These are phyloP conservation scores for Pseudomyrmex sp. DNA, from an alignment of 1,140 invertebrate species.

Conservation along the genomic window DNA sequence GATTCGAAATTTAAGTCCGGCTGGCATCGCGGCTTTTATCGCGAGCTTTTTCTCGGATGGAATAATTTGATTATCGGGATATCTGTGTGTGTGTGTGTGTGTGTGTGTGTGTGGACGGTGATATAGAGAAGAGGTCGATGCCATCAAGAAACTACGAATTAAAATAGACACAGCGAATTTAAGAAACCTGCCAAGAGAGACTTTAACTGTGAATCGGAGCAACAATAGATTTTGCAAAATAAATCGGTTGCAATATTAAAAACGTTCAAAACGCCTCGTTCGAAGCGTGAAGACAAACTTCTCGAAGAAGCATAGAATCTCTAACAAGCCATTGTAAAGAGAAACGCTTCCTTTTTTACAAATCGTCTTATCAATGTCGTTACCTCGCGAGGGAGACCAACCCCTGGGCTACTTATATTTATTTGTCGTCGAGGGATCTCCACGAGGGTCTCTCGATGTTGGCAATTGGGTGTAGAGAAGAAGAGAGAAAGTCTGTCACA, in stretches of 20 bases:
- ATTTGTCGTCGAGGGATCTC: slow-evolving; percentile 74
- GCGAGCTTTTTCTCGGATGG: slow-evolving; percentile 17
- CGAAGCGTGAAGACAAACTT: not conserved
- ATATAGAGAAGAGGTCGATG: slow-evolving; percentile 29
- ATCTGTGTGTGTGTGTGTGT: slow-evolving; percentile 3
- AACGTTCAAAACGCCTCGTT: not conserved
- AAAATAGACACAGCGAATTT: slow-evolving; percentile 37
- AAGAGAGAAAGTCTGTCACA: no score
- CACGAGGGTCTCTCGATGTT: slow-evolving; percentile 56
- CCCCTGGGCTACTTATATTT: slow-evolving; percentile 72
- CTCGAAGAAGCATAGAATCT: not conserved
- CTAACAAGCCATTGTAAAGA: slow-evolving; percentile 28
- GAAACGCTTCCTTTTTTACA: slow-evolving; percentile 47
- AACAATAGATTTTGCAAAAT: slow-evolving; percentile 20
- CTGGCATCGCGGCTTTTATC: not conserved
- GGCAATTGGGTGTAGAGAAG: slow-evolving; percentile 27
- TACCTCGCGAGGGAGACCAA: slow-evolving; percentile 24
- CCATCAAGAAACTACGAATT: slow-evolving; percentile 37
- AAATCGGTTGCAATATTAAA: not conserved
- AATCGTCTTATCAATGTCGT: slow-evolving; percentile 43
- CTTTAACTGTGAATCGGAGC: not conserved
- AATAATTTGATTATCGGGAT: slow-evolving; percentile 49
- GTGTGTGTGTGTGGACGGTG: not conserved
- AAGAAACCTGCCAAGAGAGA: not conserved
- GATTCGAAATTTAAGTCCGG: slow-evolving; percentile 15